Evolutionary conservation across 35 echinoderm and acorn worm genomes (phyloP), one percentile per base, ranked within the genome.

Genomic region (Anneissia japonica): DNA sequence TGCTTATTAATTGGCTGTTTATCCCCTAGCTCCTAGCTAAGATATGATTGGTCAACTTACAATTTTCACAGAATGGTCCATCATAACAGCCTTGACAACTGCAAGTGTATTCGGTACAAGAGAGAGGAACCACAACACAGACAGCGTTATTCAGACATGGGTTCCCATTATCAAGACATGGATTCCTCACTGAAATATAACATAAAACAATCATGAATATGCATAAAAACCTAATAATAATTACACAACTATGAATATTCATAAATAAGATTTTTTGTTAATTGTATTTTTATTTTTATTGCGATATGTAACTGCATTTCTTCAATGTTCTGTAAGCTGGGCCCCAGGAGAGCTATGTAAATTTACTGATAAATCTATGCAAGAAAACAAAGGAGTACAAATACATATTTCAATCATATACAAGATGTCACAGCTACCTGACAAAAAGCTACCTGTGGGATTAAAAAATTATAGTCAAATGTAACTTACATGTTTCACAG

Each of bases 401-500:
- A 51, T 84, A n/a, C 43, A 39, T 55, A 26, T 51, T 64, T 23
- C 17, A 31, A 9, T 83, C 5, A 29, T 41, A 23, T 83, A 26
- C 17, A 41, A 17, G 36, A 5, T 43, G 7, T 23, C 17, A 19
- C 39, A 83, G n/a, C 3, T 4, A 85, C 32, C 76, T 29, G 1
- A 33, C 2, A 19, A 5, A 79, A 32, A 14, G 35, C 32, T 37
- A 29, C 21, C 31, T 17, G n/a, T 26, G 31, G 32, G 6, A 76
- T 30, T 16, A 29, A n/a, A 23, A 45, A 85, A 34, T 16, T 16
- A 33, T 14, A 39, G 30, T 0, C 13, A 9, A 38, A 74, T 19
- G 74, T 11, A 73, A 83, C 93, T 92, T 72, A 96, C 93, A 72
- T 30, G 81, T 92, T 84, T 92, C 84, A 92, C 94, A 97, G 56